Evolutionary conservation across 2,113 vertebrate species (phyloP).

Genomic region (Collichthys lucidus): DNA sequence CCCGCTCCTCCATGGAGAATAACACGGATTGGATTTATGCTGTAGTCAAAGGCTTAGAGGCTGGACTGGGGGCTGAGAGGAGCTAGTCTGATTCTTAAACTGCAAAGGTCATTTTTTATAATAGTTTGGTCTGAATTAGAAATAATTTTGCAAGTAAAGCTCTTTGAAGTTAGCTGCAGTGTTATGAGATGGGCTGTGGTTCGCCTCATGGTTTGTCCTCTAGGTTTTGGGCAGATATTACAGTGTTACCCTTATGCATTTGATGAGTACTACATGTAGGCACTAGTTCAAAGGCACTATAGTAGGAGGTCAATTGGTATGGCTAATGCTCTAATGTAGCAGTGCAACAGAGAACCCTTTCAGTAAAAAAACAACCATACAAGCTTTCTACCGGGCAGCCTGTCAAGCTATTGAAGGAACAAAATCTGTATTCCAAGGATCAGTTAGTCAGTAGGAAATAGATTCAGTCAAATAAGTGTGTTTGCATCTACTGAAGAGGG

Average conservation of each 20-base stretch:
- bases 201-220: slow-evolving; percentile 8
- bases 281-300: slow-evolving; percentile 9
- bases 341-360: not conserved
- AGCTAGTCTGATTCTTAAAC: slow-evolving; percentile 9
- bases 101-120: slow-evolving; percentile 20
- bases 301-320: slow-evolving; percentile 12
- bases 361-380: not conserved
- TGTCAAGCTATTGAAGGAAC: not conserved
- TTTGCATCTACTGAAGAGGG: too few relatives aligned
- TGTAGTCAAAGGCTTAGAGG: slow-evolving; percentile 22
- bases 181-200: not conserved
- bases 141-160: slow-evolving; percentile 30
- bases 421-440: not conserved
- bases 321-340: slow-evolving; percentile 4
- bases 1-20: slow-evolving; percentile 36
- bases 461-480: too few relatives aligned
- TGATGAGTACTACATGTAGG: not conserved
- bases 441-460: too few relatives aligned
- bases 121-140: slow-evolving; percentile 38
- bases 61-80: slow-evolving; percentile 24
- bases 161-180: slow-evolving; percentile 39
- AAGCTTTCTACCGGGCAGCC: not conserved
- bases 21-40: slow-evolving; percentile 52
- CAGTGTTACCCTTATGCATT: slow-evolving; percentile 5
- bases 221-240: not conserved